Evolutionary conservation across 2,888 invertebrate genomes (phyloP).

Genomic region (Eupeodes luniger): DNA sequence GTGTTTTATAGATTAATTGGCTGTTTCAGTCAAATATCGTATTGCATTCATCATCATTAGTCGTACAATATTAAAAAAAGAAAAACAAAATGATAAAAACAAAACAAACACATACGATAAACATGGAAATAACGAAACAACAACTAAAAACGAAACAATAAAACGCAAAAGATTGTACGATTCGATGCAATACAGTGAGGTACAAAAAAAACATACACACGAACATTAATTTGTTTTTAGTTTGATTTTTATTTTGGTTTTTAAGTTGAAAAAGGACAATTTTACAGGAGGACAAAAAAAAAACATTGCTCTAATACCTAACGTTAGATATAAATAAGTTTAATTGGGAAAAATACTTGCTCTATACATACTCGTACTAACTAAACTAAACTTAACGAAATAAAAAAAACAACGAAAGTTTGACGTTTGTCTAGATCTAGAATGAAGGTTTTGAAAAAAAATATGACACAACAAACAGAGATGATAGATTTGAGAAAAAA

Average conservation of each 20-base stretch:
- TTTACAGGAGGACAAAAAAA: constrained; percentile 39
- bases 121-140: constrained; percentile 36
- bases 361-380: constrained; percentile 33
- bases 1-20: constrained; percentile 69
- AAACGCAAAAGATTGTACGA: constrained; percentile 54
- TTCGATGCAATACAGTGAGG: constrained; percentile 68
- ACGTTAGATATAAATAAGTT: constrained; percentile 48
- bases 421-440: constrained; percentile 44
- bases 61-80: constrained; percentile 53
- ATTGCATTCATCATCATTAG: constrained; percentile 74
- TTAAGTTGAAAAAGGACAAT: constrained; percentile 27
- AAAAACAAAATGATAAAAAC: constrained; percentile 36
- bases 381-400: constrained; percentile 18
- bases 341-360: constrained; percentile 45
- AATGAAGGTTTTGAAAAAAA: constrained; percentile 33
- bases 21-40: constrained; percentile 65
- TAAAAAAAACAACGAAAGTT: constrained; percentile 11
- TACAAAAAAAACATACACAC: constrained; percentile 60
- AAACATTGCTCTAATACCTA: constrained; percentile 68
- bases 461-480: constrained; percentile 66
- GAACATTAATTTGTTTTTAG: constrained; percentile 26
- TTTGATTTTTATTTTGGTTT: constrained; percentile 1
- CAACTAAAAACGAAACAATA: constrained; percentile 13
- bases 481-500: constrained; percentile 57
- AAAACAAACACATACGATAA: constrained; percentile 52